Base-by-base conservation (phyloP, 2,797 vertebrate species). In the Takifugu ocellatus region DNA sequence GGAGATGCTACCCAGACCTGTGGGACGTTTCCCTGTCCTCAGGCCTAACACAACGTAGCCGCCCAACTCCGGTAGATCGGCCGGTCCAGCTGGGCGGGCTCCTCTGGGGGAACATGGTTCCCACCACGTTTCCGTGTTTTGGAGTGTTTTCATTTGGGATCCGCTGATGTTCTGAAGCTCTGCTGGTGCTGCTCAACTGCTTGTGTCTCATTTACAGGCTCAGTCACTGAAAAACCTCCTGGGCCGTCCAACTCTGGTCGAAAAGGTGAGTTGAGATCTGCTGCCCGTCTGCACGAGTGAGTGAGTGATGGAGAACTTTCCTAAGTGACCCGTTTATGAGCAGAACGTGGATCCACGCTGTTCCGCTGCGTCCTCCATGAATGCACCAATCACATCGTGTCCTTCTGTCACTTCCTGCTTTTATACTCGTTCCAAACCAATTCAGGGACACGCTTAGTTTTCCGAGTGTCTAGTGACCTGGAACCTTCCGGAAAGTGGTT, bases 151-250 rank as follows among this genome's bases (percentile, higher is more conserved):
- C 25, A 61, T 25, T 49, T 48, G 15, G n/a, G 25, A 48, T 24
- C 5, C 25, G 26, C 15, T 42, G 50, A 59, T 42, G 1, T 29
- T 33, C 1, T 31, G 3, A 25, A 52, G 31, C 17, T 25, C 21
- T 21, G 21, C 21, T 21, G 21, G 21, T 56, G 15, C 15, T 49
- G n/a, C 47, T 55, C 36, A 61, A 17, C 44, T 45, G 42, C n/a
- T 17, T 56, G 56, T 67, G 29, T 16, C 26, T 33, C 71, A 69
- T 63, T 70, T 66, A 48, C 92, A 99, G 97, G 95, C 89, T 96
- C 96, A 80, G 96, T 96, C 85, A 98, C 97, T 7, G 97, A 99
- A 82, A 96, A 94, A 80, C 95, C 96, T 49, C 89, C 92, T 15
- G 95, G 92, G 87, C 94, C 94, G 63, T 90, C 93, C 77, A 96